Evolutionary conservation across 2,797 vertebrate species (phyloP).

Genomic region (Lacerta viridis): DNA sequence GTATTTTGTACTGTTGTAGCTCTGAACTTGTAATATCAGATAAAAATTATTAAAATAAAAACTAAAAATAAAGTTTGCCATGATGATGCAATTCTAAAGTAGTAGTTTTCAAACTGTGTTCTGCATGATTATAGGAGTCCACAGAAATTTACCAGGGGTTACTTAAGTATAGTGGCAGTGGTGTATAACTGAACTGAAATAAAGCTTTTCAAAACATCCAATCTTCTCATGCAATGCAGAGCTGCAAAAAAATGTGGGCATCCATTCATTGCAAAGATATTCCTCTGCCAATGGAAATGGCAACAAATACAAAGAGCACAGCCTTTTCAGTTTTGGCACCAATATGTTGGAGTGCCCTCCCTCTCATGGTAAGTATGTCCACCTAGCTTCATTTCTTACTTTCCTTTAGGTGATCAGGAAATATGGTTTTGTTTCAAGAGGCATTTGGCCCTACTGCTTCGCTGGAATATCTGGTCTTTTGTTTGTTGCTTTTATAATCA

Average conservation of each 20-base stretch:
- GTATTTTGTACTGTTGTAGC: no score
- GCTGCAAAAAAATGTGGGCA: not conserved
- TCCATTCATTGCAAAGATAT: not conserved
- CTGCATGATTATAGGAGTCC: not conserved
- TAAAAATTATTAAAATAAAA: no score
- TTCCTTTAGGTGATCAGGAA: not conserved
- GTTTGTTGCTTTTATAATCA: not conserved
- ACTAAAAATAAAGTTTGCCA: not conserved
- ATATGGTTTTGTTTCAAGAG: not conserved
- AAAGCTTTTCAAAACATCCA: not conserved
- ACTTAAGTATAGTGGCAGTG: not conserved
- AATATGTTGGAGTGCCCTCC: not conserved
- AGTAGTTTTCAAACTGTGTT: not conserved
- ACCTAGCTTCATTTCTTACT: not conserved
- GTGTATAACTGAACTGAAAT: not conserved
- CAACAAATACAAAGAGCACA: not conserved
- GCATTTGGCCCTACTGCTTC: not conserved
- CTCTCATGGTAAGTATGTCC: not conserved
- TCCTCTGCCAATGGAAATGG: not conserved
- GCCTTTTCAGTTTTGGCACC: not conserved
- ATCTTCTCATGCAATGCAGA: not conserved
- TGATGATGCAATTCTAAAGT: not conserved
- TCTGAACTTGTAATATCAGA: no score
- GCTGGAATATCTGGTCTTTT: not conserved
- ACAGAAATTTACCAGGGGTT: not conserved